Evolutionary conservation across 2,888 invertebrate genomes (phyloP).

Genomic region (Hypomecis atomaria): DNA sequence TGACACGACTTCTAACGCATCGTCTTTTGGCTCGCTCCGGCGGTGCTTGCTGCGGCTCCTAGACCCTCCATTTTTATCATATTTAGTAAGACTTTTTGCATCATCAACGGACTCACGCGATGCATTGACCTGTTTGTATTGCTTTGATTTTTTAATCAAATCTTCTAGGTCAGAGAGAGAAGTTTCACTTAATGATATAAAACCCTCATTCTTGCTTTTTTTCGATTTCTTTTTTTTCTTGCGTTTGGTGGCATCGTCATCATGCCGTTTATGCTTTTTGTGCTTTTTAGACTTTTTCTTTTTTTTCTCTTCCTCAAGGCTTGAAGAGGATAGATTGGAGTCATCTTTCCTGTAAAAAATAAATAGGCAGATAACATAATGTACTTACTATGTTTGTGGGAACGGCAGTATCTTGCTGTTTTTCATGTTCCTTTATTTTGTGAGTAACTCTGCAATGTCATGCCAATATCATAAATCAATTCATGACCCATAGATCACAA

Average conservation of each 20-base stretch:
- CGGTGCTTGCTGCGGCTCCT: conserved; percentile 26
- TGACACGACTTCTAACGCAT: conserved; percentile 86
- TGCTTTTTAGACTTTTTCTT: conserved; percentile 85
- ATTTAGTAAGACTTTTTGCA: conserved; percentile 31
- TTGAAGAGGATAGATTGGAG: conserved; percentile 26
- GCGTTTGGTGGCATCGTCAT: conserved; percentile 72
- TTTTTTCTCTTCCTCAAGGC: conserved; percentile 71
- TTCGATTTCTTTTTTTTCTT: conserved; percentile 84
- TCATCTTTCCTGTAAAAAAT: conserved; percentile 37
- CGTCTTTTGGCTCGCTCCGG: conserved; percentile 43
- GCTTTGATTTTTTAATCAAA: conserved; percentile 69
- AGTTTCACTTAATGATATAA: conserved; percentile 70
- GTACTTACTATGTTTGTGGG: conserved; percentile 58
- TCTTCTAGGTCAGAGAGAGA: conserved; percentile 73
- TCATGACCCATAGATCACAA: not conserved
- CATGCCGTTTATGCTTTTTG: conserved; percentile 88
- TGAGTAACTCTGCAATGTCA: conserved; percentile 62
- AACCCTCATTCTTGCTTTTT: conserved; percentile 84
- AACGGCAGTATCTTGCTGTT: conserved; percentile 36
- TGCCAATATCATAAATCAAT: conserved; percentile 38
- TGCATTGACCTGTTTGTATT: conserved; percentile 53
- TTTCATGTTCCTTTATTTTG: conserved; percentile 53
- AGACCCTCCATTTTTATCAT: conserved; percentile 62
- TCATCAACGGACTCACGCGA: conserved; percentile 48
- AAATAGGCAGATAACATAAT: conserved; percentile 42